These are phyloP conservation scores for Ancistrus triradiatus DNA, from an alignment of 2,113 vertebrate genomes.

Conservation along the genomic window DNA sequence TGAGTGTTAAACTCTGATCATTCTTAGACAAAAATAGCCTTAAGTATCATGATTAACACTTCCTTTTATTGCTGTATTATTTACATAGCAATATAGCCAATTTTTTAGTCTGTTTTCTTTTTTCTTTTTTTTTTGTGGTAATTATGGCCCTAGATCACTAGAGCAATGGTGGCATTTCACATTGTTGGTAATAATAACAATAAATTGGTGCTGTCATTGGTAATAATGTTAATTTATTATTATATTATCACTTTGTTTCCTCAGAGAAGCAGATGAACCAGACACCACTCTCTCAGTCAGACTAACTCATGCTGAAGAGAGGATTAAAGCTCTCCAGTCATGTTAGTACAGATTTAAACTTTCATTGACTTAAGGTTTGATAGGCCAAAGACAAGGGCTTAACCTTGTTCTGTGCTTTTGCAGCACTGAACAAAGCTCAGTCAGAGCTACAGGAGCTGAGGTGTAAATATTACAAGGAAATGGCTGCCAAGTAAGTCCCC, in stretches of 20 bases:
- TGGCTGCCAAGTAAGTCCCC: constrained; percentile 82
- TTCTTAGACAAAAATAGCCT: too few relatives aligned
- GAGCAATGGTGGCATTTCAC: too few relatives aligned
- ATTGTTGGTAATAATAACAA: too few relatives aligned
- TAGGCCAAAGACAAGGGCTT: constrained; percentile 41
- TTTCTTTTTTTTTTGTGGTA: too few relatives aligned
- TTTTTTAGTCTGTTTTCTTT: too few relatives aligned
- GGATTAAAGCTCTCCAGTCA: constrained; percentile 90
- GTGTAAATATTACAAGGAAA: constrained; percentile 91
- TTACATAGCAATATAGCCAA: too few relatives aligned
- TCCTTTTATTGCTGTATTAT: too few relatives aligned
- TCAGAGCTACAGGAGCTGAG: constrained; percentile 87
- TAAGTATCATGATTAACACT: too few relatives aligned
- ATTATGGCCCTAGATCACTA: too few relatives aligned
- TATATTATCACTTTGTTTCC: constrained; percentile 26
- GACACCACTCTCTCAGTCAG: constrained; percentile 78
- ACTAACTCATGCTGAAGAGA: constrained; percentile 89
- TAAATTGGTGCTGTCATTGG: too few relatives aligned
- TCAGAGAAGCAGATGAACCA: constrained; percentile 80
- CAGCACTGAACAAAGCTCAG: constrained; percentile 89
- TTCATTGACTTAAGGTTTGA: constrained; percentile 5
- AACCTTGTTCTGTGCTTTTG: constrained; percentile 37
- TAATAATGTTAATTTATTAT: too few relatives aligned
- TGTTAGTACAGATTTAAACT: constrained; percentile 66
- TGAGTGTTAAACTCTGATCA: too few relatives aligned